These are phyloP conservation scores for Pangasius larnaudii DNA, from an alignment of 2,797 vertebrate species.

Conservation along the genomic window DNA sequence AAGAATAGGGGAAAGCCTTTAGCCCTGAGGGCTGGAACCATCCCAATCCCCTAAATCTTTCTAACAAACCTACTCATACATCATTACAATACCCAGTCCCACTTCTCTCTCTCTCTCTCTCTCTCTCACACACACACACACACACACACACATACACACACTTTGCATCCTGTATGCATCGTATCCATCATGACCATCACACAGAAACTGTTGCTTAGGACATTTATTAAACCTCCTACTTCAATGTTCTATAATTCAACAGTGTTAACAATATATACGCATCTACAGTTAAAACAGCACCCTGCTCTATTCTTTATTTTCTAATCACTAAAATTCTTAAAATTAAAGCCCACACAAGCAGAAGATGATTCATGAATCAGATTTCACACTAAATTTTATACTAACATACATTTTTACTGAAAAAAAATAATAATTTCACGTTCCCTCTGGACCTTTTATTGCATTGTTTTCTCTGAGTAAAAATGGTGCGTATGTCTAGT, in stretches of 20 bases:
- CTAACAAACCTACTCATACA: slow-evolving; percentile 55
- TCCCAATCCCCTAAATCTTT: slow-evolving; percentile 37
- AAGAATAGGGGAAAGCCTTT: slow-evolving; percentile 49
- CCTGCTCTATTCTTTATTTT: background rate
- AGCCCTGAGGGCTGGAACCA: slow-evolving; percentile 53
- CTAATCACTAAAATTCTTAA: background rate
- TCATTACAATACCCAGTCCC: slow-evolving; percentile 59
- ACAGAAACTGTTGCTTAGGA: background rate
- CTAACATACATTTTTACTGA: background rate
- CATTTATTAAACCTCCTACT: background rate
- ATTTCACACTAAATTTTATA: background rate
- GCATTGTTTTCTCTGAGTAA: background rate
- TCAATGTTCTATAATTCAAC: slow-evolving; percentile 50
- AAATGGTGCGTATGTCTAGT: background rate
- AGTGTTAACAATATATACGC: slow-evolving; percentile 22
- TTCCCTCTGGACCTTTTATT: background rate
- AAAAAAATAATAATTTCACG: background rate
- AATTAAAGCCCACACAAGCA: slow-evolving; percentile 9
- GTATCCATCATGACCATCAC: slow-evolving; percentile 2
- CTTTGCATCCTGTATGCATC: background rate
- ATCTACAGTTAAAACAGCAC: background rate
- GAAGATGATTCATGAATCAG: background rate
- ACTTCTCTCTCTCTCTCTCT: background rate
- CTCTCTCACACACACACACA: background rate
- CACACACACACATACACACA: slow-evolving; percentile 15